Evolutionary conservation across 2,113 vertebrate genomes (phyloP), one percentile per base, ranked within the genome.

Genomic region (Notarius quadriscutis): DNA sequence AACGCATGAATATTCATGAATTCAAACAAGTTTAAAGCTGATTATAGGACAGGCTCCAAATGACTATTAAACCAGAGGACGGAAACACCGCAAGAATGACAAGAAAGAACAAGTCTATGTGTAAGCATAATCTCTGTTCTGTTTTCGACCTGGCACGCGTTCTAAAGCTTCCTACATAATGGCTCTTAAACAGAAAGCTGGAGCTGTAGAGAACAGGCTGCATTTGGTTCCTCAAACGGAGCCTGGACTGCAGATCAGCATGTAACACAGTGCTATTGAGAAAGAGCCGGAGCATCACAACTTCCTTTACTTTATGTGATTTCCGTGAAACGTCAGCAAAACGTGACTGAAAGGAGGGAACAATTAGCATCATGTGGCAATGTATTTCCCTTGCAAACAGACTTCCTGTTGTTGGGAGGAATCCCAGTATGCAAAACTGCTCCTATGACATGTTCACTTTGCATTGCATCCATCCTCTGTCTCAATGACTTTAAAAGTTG

Each of bases 271-370:
- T 15, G 34, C 27, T 85, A 18, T 58, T 87, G 65, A 81, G 67
- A 71, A 84, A 88, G 1, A 51, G 8, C 60, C 27, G 10, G n/a
- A 77, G 25, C 18, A 74, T 84, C 72, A 65, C 53, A 41, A 86
- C 87, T 88, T 83, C 81, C 27, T 41, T 81, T 30, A 41, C 25
- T 63, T 65, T 17, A 34, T 41, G 41, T 41, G 82, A 86, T 71
- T 88, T 86, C 74, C 51, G 34, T 63, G 71, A 80, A 87, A 84
- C 57, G 77, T 88, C 89, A 84, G 89, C 85, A 86, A 18, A 88
- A 90, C 30, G 87, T 84, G 86, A 82, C 81, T n/a, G 60, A 79
- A 83, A 87, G 50, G 69, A 57, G 86, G 77, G 72, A 79, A 74
- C 82, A 58, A 57, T 34, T 53, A n/a, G 22, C 50, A 41, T 78